phyloP scores from a whole-genome alignment of 2,888 invertebrate species.

The Rhagonycha fulva region DNA sequence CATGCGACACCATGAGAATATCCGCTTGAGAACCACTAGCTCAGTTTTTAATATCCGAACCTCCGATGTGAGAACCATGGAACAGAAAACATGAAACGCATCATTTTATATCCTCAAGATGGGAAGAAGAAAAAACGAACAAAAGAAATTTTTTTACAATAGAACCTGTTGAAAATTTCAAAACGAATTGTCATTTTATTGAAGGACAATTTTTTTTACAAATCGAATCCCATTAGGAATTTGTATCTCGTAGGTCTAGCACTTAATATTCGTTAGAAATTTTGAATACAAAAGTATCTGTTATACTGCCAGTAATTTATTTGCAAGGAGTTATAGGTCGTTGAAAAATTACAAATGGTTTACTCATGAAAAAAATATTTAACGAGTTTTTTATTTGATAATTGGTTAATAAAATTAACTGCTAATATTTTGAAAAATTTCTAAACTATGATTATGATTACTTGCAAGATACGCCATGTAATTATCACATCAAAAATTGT shows the following conservation, averaged over 20 bases:
- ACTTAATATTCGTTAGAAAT: not conserved
- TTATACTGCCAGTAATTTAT: not conserved
- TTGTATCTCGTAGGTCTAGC: not conserved
- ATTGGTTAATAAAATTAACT: not conserved
- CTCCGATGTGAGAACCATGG: not conserved
- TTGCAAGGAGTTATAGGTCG: slow-evolving; percentile 1
- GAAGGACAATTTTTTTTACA: not conserved
- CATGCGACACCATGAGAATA: slow-evolving; percentile 52
- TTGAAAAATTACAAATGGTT: not conserved
- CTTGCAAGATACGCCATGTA: not conserved
- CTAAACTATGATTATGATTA: not conserved
- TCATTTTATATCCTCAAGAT: not conserved
- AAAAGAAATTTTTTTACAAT: not conserved
- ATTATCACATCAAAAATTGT: not conserved
- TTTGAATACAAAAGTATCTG: not conserved
- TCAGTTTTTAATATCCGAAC: slow-evolving; percentile 12
- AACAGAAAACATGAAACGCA: not conserved
- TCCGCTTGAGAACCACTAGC: slow-evolving; percentile 41
- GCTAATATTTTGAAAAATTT: not conserved
- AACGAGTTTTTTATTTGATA: not conserved
- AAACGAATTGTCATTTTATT: not conserved
- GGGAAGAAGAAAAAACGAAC: not conserved
- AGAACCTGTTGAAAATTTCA: not conserved
- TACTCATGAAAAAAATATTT: not conserved
- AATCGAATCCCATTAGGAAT: not conserved